Percentiles rank a stretch among this genome's conserved stretches.
Evolutionary conservation across 2,888 invertebrate genomes (phyloP).

Genomic region (Ophraella communa): DNA sequence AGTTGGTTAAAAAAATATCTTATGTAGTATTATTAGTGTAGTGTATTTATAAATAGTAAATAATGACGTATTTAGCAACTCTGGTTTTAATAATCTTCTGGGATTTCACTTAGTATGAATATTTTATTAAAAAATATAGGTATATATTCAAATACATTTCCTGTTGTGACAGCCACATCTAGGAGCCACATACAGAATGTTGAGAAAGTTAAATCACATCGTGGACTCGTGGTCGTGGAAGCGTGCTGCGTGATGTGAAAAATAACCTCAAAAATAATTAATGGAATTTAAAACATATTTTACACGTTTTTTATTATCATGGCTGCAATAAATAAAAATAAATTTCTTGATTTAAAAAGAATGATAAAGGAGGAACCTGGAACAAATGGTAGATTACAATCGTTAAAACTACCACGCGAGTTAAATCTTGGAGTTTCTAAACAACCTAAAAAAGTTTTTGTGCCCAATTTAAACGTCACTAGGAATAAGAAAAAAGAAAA

Average conservation of each 20-base stretch:
- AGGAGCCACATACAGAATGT: no score
- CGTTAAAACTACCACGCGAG: conserved; percentile 53
- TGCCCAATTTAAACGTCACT: conserved; percentile 55
- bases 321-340: conserved; percentile 22
- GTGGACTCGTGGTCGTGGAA: not conserved
- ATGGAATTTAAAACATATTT: not conserved
- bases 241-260: conserved; percentile 3
- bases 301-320: conserved; percentile 11
- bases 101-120: no score
- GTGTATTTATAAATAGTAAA: no score
- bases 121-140: no score
- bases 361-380: conserved; percentile 26
- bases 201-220: not conserved
- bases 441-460: conserved; percentile 51
- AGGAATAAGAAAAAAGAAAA: conserved; percentile 52
- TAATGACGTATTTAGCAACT: no score
- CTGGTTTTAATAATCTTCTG: no score
- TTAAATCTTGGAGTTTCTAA: conserved; percentile 53
- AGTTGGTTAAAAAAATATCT: no score
- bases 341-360: conserved; percentile 25
- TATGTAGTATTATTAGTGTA: no score
- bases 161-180: no score
- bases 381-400: conserved; percentile 45
- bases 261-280: conserved; percentile 12
- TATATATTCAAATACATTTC: no score